phyloP scores from a whole-genome alignment of 1,140 invertebrate species.

The Drosophila arawakana region DNA sequence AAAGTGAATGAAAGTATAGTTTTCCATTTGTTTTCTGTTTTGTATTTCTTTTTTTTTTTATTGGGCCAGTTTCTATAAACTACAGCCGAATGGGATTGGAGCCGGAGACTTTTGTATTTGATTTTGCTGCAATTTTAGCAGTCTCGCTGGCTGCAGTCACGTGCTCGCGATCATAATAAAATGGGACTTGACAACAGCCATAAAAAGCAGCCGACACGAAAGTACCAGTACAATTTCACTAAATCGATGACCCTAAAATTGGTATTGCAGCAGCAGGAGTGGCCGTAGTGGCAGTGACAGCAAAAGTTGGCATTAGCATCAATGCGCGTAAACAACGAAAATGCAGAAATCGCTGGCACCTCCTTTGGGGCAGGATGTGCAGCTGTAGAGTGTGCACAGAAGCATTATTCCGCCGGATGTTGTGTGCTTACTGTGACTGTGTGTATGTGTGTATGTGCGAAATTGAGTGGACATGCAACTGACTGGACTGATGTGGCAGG shows the following conservation, averaged over 20 bases:
- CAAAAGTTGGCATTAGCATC: slow-evolving; percentile 62
- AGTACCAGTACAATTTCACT: slow-evolving; percentile 29
- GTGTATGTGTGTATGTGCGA: slow-evolving; percentile 31
- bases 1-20: slow-evolving; percentile 38
- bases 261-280: slow-evolving; percentile 37
- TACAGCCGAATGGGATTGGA: background rate
- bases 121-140: slow-evolving; percentile 26
- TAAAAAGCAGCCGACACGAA: slow-evolving; percentile 48
- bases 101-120: slow-evolving; percentile 19
- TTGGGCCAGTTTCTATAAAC: slow-evolving; percentile 23
- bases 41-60: too few relatives aligned
- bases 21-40: slow-evolving; percentile 3
- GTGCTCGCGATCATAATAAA: slow-evolving; percentile 61
- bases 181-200: slow-evolving; percentile 50
- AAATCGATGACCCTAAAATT: slow-evolving; percentile 57
- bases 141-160: slow-evolving; percentile 49
- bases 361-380: slow-evolving; percentile 41
- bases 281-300: slow-evolving; percentile 34
- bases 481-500: slow-evolving; percentile 11
- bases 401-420: slow-evolving; percentile 77
- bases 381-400: slow-evolving; percentile 45
- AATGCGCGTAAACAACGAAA: slow-evolving; percentile 68
- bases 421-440: slow-evolving; percentile 34
- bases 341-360: slow-evolving; percentile 48
- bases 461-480: slow-evolving; percentile 51